A percentile compares a stretch with the other conserved stretches of the same genome.
Evolutionary conservation across 2,797 vertebrate genomes (phyloP).

Genomic region (Halcyon smyrnensis): DNA sequence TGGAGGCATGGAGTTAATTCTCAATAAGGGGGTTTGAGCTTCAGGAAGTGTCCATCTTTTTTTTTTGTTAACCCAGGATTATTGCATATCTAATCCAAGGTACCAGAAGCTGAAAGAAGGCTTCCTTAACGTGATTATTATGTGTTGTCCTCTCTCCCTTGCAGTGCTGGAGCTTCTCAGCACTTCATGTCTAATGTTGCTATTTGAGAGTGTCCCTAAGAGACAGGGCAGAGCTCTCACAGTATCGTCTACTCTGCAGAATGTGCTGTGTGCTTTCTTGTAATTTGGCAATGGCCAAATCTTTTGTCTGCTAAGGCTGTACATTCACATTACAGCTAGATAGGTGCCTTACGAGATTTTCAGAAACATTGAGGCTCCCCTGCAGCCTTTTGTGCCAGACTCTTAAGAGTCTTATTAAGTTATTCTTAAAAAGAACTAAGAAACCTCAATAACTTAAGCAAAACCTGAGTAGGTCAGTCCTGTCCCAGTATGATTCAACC

Average conservation of each 20-base stretch:
- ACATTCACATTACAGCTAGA: not conserved
- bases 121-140: not conserved
- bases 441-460: not conserved
- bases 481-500: slow-evolving; percentile 23
- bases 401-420: not conserved
- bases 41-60: not conserved
- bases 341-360: slow-evolving; percentile 31
- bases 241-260: not conserved
- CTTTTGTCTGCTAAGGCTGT: not conserved
- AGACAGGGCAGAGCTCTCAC: not conserved
- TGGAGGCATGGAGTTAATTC: not conserved
- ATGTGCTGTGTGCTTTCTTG: not conserved
- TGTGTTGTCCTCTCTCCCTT: not conserved
- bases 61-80: not conserved
- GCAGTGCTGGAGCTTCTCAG: not conserved
- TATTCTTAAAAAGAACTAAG: not conserved
- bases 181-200: not conserved
- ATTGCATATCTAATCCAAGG: not conserved
- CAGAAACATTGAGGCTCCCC: not conserved
- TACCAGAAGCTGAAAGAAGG: not conserved
- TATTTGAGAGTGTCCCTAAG: not conserved
- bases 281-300: not conserved
- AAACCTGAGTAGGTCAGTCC: slow-evolving; percentile 25
- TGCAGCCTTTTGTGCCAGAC: not conserved
- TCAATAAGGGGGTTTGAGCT: not conserved